Base-by-base conservation (phyloP, 2,797 vertebrate genomes). In the Chelmon rostratus region DNA sequence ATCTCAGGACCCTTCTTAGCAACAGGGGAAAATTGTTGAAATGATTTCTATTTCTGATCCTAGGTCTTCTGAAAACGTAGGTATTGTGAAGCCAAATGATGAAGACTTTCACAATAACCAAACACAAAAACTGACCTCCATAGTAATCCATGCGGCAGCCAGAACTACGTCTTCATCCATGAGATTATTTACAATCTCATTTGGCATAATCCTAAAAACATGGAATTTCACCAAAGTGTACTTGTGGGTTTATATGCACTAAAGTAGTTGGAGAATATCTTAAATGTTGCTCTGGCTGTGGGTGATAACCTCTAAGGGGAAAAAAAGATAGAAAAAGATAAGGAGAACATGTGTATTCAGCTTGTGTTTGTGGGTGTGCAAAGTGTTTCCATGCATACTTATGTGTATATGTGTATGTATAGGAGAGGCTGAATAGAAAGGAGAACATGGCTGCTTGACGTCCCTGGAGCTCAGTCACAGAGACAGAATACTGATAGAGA, bases 401-500 rank as follows among this genome's bases (percentile, higher is more conserved):
- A 37, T 69, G 40, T 72, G 37, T 70, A 33, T 25, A 70, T 68
- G 75, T 74, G 68, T 82, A 72, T 83, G 67, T 47, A 74, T 78
- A 62, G 71, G 76, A 75, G 65, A 73, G 42, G 80, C 33, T 0
- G 31, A 74, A 71, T 23, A 76, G 72, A 79, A 76, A 4, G 8
- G 35, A 78, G 65, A 86, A 87, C 84, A 85, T 73, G 72, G 67
- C 73, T 81, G 78, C 79, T 74, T 62, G 47, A 76, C 76, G 76
- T 67, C 80, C 83, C 78, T 31, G 47, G 73, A 85, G 82, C 83
- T 86, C 85, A 86, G 84, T 70, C 79, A 83, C 78, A 69, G 79
- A 85, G 82, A 83, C 77, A 80, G 86, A 90, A 86, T 91, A 86
- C 89, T 90, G 89, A 94, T 93, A 88, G 87, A 92, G 81, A 91